Evolutionary conservation across 37 sponge, comb jelly and placozoan species (phyloP).

Genomic region (Cladorhizidae sp.): DNA sequence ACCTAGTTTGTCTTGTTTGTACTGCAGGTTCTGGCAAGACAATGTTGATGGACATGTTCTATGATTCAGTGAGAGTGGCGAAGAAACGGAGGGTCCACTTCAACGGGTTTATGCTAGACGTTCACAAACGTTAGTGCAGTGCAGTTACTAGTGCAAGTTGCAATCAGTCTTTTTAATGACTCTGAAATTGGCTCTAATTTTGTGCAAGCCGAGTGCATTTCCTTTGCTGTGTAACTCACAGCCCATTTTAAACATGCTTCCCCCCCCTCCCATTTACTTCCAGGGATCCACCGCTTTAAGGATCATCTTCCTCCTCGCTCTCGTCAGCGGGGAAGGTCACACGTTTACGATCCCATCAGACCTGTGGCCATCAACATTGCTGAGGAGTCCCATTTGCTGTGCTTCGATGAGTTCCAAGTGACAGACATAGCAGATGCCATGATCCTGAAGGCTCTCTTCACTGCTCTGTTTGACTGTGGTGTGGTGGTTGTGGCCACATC

Average conservation of each 20-base stretch:
- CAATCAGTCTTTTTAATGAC: too few species aligned
- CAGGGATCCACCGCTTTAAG: conserved; percentile 86
- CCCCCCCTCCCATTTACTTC: neutral
- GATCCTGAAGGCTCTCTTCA: conserved; percentile 92
- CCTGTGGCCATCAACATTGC: conserved; percentile 87
- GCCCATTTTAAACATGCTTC: too few species aligned
- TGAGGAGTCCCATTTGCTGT: conserved; percentile 73
- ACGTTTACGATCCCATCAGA: conserved; percentile 81
- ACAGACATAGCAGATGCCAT: conserved; percentile 97
- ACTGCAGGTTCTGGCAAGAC: conserved; percentile 91
- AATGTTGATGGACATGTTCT: conserved; percentile 98
- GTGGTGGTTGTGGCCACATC: conserved; percentile 93
- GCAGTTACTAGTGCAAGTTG: neutral
- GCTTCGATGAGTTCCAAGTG: conserved; percentile 99
- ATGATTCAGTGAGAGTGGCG: conserved; percentile 23
- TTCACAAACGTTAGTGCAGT: conserved; percentile 69
- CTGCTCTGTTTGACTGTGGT: conserved; percentile 90
- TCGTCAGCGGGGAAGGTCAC: conserved; percentile 22
- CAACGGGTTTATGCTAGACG: conserved; percentile 92
- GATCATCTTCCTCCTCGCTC: conserved; percentile 33
- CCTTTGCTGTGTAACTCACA: too few species aligned
- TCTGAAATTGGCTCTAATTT: too few species aligned
- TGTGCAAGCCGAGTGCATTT: too few species aligned
- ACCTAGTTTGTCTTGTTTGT: neutral
- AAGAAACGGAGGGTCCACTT: conserved; percentile 87